phyloP scores from a whole-genome alignment of 2,888 invertebrate genomes.

The Aphrophora alni region DNA sequence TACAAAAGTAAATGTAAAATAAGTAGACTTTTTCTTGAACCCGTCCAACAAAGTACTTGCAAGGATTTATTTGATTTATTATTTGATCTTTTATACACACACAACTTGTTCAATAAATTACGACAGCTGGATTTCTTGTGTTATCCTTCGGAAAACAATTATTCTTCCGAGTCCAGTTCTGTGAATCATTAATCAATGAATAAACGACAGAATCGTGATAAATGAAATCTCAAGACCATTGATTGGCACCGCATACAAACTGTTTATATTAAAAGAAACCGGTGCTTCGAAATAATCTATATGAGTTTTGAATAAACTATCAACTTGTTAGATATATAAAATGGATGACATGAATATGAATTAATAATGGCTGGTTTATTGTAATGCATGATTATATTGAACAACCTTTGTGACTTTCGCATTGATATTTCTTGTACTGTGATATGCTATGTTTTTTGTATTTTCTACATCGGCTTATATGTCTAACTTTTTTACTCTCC shows the following conservation, averaged over 20 bases:
- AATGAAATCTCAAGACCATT: neutral
- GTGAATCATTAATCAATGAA: neutral
- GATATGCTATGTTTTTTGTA: too few species aligned
- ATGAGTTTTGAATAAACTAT: neutral
- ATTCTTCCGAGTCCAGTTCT: neutral
- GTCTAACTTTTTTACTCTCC: too few species aligned
- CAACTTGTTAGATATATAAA: neutral
- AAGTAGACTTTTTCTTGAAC: neutral
- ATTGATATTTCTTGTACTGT: too few species aligned
- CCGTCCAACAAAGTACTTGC: neutral
- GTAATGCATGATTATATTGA: neutral
- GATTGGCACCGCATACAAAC: neutral
- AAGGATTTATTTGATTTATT: neutral
- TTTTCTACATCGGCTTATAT: too few species aligned
- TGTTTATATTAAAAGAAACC: neutral
- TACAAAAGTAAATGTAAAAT: neutral
- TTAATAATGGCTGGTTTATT: neutral
- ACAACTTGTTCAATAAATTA: neutral
- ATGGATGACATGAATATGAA: neutral
- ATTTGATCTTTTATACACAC: neutral
- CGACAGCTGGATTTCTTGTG: neutral
- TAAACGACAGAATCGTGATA: conserved; percentile 3
- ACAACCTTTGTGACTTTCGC: too few species aligned
- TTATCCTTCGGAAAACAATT: neutral
- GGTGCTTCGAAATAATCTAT: neutral